Percentiles rank a stretch among this genome's conserved stretches.
phyloP scores from a whole-genome alignment of 1,140 invertebrate genomes.

The Melanaphis sacchari region DNA sequence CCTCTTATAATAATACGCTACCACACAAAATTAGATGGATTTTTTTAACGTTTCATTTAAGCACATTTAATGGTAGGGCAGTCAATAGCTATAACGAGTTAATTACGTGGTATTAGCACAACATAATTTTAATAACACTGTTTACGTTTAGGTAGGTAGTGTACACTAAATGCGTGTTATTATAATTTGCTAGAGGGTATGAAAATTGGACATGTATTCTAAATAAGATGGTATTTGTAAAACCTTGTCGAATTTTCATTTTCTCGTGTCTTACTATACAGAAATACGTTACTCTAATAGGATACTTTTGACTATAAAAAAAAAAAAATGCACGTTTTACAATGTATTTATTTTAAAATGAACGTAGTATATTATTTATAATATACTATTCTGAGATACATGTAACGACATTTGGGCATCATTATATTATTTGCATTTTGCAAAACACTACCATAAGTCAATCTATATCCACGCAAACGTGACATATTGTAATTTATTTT shows the following conservation, averaged over 20 bases:
- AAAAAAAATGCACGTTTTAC: background rate
- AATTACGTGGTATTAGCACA: conserved; percentile 22
- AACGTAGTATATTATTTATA: background rate
- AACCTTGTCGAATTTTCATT: background rate
- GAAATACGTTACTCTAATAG: background rate
- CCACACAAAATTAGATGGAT: background rate
- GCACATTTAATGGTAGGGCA: background rate
- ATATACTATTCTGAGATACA: background rate
- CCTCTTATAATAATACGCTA: background rate
- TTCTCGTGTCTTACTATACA: background rate
- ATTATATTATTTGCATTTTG: background rate
- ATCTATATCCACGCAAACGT: background rate
- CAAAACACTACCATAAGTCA: background rate
- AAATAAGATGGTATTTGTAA: background rate
- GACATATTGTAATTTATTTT: background rate
- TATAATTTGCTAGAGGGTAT: background rate
- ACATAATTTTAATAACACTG: background rate
- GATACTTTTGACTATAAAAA: background rate
- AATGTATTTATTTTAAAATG: background rate
- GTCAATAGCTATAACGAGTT: background rate
- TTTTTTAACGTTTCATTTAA: background rate
- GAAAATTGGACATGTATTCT: background rate
- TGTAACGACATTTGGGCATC: background rate
- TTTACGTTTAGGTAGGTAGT: background rate
- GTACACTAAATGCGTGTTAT: background rate